Percentiles rank a stretch among this genome's conserved stretches.
Conservation (phyloP, 1,140 invertebrate species). For the Drosophila prosaltans region DNA sequence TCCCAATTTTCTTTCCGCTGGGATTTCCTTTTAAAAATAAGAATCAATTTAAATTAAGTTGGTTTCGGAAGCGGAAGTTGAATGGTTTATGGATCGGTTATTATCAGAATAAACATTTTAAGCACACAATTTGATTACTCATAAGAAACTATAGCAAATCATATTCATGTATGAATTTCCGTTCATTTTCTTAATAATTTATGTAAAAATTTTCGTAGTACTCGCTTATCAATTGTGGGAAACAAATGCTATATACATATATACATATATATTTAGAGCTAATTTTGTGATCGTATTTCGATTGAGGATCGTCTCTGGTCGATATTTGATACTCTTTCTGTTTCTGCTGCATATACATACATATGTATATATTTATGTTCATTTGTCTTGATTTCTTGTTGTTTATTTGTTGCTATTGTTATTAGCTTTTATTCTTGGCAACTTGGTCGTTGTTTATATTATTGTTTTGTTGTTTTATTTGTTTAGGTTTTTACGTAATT, state of each 20-base stretch:
- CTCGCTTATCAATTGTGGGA: too few species aligned
- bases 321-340: neutral
- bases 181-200: too few species aligned
- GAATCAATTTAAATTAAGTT: conserved; percentile 11
- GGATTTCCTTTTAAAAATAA: conserved; percentile 2
- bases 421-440: conserved; percentile 23
- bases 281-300: neutral
- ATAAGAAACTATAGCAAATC: too few species aligned
- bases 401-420: conserved; percentile 38
- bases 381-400: conserved; percentile 26
- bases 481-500: conserved; percentile 66
- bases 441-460: conserved; percentile 46
- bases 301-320: neutral
- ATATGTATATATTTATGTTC: conserved; percentile 10
- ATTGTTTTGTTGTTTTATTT: conserved; percentile 35
- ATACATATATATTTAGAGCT: neutral
- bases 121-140: neutral
- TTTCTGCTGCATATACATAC: neutral
- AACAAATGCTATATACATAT: neutral
- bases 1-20: too few species aligned
- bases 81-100: neutral
- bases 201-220: too few species aligned
- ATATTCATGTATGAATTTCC: too few species aligned
- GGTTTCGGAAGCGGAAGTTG: too few species aligned
- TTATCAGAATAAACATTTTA: neutral